phyloP scores from a whole-genome alignment of 2,888 invertebrate species.

The Coelopa pilipes region DNA sequence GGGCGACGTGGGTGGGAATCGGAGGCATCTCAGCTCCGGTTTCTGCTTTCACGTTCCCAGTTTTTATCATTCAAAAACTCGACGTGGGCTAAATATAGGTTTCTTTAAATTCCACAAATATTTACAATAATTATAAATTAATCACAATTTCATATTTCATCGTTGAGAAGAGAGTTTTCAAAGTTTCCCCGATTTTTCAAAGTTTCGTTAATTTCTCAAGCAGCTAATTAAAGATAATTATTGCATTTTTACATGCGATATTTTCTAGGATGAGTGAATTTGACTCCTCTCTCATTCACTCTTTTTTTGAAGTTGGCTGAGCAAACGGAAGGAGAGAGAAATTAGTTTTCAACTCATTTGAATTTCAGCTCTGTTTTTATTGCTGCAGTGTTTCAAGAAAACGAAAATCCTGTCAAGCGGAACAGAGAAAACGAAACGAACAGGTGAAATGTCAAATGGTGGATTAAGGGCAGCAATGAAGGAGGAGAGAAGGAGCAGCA shows the following conservation, averaged over 20 bases:
- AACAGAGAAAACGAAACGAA: conserved; percentile 7
- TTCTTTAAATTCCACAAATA: no score
- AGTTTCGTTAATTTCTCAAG: background rate
- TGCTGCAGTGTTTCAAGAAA: background rate
- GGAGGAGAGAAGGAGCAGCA: no score
- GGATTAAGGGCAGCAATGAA: no score
- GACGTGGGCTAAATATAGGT: no score
- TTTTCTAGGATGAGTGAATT: conserved; percentile 12
- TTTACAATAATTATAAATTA: no score
- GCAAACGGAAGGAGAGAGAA: background rate
- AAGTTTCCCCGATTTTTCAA: conserved; percentile 7
- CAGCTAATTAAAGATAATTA: background rate
- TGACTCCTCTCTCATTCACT: background rate
- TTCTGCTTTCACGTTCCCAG: no score
- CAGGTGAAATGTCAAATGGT: conserved; percentile 1
- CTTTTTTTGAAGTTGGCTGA: background rate
- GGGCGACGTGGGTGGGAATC: no score
- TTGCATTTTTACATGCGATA: conserved; percentile 16
- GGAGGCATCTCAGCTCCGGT: no score
- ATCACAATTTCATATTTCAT: no score
- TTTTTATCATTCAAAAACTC: no score
- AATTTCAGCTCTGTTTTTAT: background rate
- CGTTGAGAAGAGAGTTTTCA: background rate
- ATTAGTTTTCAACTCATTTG: conserved; percentile 1
- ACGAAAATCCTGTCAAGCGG: conserved; percentile 1